These are phyloP conservation scores for Hydractinia symbiolongicarpus DNA, from an alignment of 30 jellyfish, hydroid and myxozoan species.

Conservation along the genomic window DNA sequence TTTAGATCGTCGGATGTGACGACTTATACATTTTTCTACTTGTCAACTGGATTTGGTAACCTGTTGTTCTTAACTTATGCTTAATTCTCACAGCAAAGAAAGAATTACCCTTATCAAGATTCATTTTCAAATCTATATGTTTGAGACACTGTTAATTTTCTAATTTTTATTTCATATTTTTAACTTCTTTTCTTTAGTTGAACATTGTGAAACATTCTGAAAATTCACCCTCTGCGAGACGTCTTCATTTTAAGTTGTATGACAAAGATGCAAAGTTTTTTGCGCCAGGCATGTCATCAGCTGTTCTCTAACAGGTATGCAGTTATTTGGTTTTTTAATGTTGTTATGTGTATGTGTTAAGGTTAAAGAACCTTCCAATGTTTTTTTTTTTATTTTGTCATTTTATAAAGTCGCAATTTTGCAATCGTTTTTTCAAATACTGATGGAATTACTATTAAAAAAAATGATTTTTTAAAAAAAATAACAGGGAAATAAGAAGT, in stretches of 20 bases:
- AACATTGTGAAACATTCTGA: neutral
- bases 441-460: too few species aligned
- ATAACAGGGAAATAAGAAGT: too few species aligned
- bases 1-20: neutral
- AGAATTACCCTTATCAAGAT: neutral
- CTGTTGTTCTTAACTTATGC: too few species aligned
- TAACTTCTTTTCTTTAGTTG: neutral
- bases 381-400: too few species aligned
- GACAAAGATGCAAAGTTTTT: slow-evolving; percentile 32
- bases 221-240: neutral
- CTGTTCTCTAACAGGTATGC: slow-evolving; percentile 22
- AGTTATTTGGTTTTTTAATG: neutral
- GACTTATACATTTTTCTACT: too few species aligned
- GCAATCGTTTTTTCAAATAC: too few species aligned
- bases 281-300: slow-evolving; percentile 39
- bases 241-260: slow-evolving; percentile 20
- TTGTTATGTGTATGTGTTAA: too few species aligned
- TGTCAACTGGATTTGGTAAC: too few species aligned
- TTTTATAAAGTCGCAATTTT: too few species aligned
- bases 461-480: too few species aligned
- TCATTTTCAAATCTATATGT: neutral
- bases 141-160: neutral
- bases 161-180: neutral
- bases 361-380: too few species aligned
- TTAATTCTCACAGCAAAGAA: too few species aligned